Evolutionary conservation across 64 coral and sea anemone genomes (phyloP).

Genomic region (Actinia tenebrosa): DNA sequence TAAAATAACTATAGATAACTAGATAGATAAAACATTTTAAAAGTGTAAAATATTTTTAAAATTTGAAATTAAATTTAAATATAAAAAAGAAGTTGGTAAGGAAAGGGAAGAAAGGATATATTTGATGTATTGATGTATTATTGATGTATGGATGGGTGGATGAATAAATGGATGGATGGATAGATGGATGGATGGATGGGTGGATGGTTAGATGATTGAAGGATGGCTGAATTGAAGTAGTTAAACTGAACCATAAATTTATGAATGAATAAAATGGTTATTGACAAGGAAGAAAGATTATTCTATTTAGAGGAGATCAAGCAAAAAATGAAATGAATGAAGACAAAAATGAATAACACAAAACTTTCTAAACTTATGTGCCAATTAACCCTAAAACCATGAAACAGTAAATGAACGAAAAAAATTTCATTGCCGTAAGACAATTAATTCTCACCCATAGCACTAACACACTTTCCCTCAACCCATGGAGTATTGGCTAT

Average conservation of each 20-base stretch:
- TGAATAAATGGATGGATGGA: background rate
- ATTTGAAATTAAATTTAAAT: background rate
- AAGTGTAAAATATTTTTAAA: too few relatives aligned
- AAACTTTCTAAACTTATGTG: too few relatives aligned
- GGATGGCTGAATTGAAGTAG: too few relatives aligned
- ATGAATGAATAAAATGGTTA: background rate
- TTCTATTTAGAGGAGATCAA: background rate
- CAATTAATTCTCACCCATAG: slow-evolving; percentile 44
- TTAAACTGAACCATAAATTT: background rate
- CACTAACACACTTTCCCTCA: slow-evolving; percentile 58
- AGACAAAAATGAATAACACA: too few relatives aligned
- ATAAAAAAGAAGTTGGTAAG: too few relatives aligned
- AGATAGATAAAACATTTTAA: background rate
- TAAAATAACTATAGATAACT: background rate
- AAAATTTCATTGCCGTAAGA: background rate
- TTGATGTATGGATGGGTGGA: background rate
- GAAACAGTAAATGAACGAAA: background rate
- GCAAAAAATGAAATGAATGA: background rate
- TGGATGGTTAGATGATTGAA: background rate
- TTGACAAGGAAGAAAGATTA: background rate
- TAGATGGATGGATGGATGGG: background rate
- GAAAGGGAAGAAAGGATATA: too few relatives aligned
- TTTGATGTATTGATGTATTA: background rate
- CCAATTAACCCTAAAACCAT: background rate
- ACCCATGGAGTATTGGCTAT: slow-evolving; percentile 64